A percentile compares a stretch with the other conserved stretches of the same genome.
phyloP scores from a whole-genome alignment of 2,888 invertebrate genomes.

The Copidosoma aretas region DNA sequence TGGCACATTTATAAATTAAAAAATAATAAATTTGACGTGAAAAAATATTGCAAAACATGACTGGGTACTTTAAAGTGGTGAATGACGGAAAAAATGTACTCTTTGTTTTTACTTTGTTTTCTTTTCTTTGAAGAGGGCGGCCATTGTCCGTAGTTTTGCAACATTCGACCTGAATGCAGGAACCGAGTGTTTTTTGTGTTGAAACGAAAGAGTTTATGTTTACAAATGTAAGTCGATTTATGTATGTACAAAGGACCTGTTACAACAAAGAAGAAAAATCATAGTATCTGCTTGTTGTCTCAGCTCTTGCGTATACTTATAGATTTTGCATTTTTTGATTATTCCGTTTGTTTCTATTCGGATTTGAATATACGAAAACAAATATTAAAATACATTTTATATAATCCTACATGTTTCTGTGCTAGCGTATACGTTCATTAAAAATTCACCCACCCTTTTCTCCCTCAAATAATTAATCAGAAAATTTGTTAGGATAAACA shows the following conservation, averaged over 20 bases:
- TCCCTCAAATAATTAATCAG: constrained; percentile 3
- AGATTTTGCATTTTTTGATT: constrained; percentile 47
- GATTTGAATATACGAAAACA: constrained; percentile 53
- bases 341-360: constrained; percentile 50
- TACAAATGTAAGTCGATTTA: constrained; percentile 43
- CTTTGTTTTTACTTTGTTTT: constrained; percentile 33
- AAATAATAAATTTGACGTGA: constrained; percentile 28
- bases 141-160: constrained; percentile 35
- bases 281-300: constrained; percentile 50
- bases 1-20: constrained; percentile 44
- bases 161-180: constrained; percentile 35
- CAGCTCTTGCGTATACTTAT: constrained; percentile 48
- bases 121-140: constrained; percentile 20
- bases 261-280: constrained; percentile 42
- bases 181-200: constrained; percentile 30
- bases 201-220: constrained; percentile 40
- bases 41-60: constrained; percentile 36
- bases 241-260: constrained; percentile 52
- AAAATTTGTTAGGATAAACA: constrained; percentile 10
- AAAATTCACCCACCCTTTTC: constrained; percentile 36
- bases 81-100: constrained; percentile 32
- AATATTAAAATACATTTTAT: constrained; percentile 61
- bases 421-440: constrained; percentile 45
- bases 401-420: constrained; percentile 55
- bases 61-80: constrained; percentile 33